These are phyloP conservation scores for Columba livia DNA, from an alignment of 2,113 vertebrate species.

Conservation along the genomic window DNA sequence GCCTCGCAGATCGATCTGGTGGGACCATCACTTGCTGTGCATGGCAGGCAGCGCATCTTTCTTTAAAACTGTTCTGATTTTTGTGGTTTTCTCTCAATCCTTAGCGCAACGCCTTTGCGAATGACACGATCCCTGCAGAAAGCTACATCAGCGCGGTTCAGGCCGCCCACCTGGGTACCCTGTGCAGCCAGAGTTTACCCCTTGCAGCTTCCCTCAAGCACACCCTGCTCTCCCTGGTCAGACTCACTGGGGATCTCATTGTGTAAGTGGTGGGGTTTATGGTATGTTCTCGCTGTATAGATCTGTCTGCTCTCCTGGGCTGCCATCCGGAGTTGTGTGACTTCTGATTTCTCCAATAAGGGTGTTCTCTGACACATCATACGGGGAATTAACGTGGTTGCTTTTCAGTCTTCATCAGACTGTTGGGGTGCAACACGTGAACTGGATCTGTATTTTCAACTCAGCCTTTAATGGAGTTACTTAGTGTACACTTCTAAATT, in stretches of 20 bases:
- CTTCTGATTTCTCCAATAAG: no score
- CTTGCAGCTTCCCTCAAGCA: conserved; percentile 94
- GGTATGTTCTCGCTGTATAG: rapidly evolving
- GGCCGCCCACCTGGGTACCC: conserved; percentile 92
- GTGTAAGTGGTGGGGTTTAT: conserved; percentile 81
- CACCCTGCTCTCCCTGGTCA: conserved; percentile 92
- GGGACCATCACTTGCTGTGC: neutral
- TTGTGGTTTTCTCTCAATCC: neutral
- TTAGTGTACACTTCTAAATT: neutral
- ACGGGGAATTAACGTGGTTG: no score
- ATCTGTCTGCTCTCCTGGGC: neutral
- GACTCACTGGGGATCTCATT: conserved; percentile 94
- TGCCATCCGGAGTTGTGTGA: no score
- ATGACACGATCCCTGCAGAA: conserved; percentile 94
- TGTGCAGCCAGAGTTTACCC: conserved; percentile 91
- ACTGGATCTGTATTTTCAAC: neutral
- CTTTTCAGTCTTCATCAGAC: neutral
- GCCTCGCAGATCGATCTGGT: neutral
- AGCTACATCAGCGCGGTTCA: conserved; percentile 98
- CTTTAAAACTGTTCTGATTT: neutral
- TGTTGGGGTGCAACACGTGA: neutral
- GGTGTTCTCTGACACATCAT: no score
- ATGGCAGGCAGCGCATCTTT: neutral
- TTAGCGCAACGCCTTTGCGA: conserved; percentile 96
- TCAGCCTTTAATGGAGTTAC: neutral